Percentiles rank a stretch among this genome's conserved stretches.
Conservation (phyloP, 2,113 vertebrate species). For the Acanthisitta chloris region DNA sequence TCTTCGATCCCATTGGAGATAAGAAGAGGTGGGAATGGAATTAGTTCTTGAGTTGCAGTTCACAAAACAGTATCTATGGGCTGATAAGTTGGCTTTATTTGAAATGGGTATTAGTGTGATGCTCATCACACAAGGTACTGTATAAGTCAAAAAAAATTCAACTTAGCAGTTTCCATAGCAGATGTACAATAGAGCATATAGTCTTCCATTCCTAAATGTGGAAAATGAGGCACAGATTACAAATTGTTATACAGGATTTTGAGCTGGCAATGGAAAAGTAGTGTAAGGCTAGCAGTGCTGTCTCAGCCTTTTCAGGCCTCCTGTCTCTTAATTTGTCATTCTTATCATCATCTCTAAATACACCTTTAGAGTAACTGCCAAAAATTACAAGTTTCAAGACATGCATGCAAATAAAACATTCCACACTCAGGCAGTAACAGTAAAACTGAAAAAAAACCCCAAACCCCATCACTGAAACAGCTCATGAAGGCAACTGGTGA, state of each 20-base stretch:
- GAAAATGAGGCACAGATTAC: neutral
- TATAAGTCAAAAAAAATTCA: neutral
- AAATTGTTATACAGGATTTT: neutral
- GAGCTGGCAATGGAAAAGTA: neutral
- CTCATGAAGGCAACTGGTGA: neutral
- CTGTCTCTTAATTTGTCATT: neutral
- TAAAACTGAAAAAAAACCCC: neutral
- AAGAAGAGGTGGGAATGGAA: neutral
- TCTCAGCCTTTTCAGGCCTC: neutral
- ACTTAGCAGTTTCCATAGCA: neutral
- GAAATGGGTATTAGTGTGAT: neutral
- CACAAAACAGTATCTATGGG: neutral
- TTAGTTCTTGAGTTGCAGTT: neutral
- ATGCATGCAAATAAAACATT: neutral
- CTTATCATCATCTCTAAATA: neutral
- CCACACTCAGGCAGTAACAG: neutral
- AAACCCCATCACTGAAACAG: neutral
- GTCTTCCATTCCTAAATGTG: neutral
- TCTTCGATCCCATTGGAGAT: neutral
- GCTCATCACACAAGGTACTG: neutral
- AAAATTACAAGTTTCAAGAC: neutral
- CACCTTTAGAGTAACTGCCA: neutral
- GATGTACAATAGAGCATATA: neutral
- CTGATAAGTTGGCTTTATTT: neutral
- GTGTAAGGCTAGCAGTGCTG: neutral